Evolutionary conservation across 2,888 invertebrate species (phyloP).

Genomic region (Phengaris arion): DNA sequence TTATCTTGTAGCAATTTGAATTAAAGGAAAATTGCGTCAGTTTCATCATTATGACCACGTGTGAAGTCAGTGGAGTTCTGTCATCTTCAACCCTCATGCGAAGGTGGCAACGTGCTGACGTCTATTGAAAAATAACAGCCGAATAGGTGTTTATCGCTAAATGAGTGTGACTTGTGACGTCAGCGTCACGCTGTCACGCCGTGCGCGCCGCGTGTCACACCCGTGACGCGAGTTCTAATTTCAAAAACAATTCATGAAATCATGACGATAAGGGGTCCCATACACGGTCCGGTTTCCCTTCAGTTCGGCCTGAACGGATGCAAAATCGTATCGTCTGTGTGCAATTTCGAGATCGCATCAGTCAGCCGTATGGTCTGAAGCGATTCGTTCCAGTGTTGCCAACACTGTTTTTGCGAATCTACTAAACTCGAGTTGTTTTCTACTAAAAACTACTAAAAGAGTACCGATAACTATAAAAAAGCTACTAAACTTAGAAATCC

Average conservation of each 20-base stretch:
- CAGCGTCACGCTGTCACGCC: constrained; percentile 32
- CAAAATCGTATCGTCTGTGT: too few species aligned
- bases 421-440: too few species aligned
- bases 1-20: too few species aligned
- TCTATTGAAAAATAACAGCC: neutral
- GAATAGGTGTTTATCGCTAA: constrained; percentile 19
- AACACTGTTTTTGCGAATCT: too few species aligned
- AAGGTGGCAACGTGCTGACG: neutral
- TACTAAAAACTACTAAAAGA: too few species aligned
- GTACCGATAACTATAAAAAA: too few species aligned
- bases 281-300: too few species aligned
- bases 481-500: too few species aligned
- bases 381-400: too few species aligned
- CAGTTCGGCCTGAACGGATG: too few species aligned
- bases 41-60: neutral
- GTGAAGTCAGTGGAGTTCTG: neutral
- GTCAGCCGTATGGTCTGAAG: too few species aligned
- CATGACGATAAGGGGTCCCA: neutral
- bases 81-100: neutral
- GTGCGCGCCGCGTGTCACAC: constrained; percentile 37
- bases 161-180: constrained; percentile 29
- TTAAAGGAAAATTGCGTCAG: neutral
- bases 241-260: constrained; percentile 7
- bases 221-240: constrained; percentile 31
- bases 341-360: too few species aligned